Conservation (phyloP, 2,888 invertebrate genomes). For the Chesias legatella region DNA sequence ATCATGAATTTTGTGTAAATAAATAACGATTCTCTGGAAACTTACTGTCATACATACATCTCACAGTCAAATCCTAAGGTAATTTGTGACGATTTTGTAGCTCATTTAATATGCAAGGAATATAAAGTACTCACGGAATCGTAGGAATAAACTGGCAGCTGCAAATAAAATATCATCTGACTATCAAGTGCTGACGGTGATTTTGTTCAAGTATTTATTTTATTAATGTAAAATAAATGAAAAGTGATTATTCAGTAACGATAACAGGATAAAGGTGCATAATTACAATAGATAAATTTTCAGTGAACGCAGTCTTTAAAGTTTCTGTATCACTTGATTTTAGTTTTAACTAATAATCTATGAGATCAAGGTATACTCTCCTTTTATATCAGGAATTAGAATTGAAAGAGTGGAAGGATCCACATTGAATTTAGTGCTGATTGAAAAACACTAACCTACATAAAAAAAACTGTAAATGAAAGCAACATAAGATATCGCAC, state of each 20-base stretch:
- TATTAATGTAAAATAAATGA: conserved; percentile 27
- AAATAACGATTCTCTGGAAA: conserved; percentile 41
- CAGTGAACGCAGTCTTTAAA: too few relatives aligned
- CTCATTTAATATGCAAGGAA: conserved; percentile 79
- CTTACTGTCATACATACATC: conserved; percentile 66
- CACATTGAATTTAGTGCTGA: too few relatives aligned
- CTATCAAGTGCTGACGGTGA: conserved; percentile 50
- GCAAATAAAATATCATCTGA: conserved; percentile 62
- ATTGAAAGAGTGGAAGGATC: too few relatives aligned
- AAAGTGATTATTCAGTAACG: too few relatives aligned
- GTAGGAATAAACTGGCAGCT: conserved; percentile 47
- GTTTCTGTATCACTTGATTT: conserved; percentile 8
- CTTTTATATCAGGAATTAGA: too few relatives aligned
- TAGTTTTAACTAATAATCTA: conserved; percentile 6
- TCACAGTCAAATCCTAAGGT: conserved; percentile 77
- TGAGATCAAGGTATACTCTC: too few relatives aligned
- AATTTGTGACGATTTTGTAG: conserved; percentile 76
- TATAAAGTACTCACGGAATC: conserved; percentile 69
- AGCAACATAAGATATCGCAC: too few relatives aligned
- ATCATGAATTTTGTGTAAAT: conserved; percentile 51
- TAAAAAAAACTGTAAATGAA: too few relatives aligned
- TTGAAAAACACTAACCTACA: too few relatives aligned
- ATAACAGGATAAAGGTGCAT: too few relatives aligned
- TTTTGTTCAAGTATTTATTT: conserved; percentile 43
- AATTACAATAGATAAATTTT: too few relatives aligned